Conservation (phyloP, 2,113 vertebrate genomes). For the Ammodramus savannarum region DNA sequence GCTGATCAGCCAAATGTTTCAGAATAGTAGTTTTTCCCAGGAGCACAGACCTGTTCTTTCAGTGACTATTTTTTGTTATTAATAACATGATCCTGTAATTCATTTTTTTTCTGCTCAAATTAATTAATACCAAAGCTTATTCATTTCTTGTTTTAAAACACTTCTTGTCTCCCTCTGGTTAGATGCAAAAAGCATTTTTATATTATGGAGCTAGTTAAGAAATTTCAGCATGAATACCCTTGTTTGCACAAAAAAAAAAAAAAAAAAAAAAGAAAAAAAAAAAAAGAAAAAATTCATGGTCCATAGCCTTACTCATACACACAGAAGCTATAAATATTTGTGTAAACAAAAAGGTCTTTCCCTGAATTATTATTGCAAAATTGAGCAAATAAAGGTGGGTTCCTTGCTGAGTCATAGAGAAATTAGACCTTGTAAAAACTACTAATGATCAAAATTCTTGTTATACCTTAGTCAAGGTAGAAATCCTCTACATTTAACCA, state of each 20-base stretch:
- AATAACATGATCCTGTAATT: neutral
- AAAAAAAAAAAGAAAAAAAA: neutral
- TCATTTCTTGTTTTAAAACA: neutral
- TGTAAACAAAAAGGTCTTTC: neutral
- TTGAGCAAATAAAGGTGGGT: neutral
- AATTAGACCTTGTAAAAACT: neutral
- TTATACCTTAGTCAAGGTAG: neutral
- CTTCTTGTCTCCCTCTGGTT: neutral
- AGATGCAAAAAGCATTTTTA: neutral
- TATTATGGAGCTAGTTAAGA: neutral
- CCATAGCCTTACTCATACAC: neutral
- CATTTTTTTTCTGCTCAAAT: neutral
- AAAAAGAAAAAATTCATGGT: no score
- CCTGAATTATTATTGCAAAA: neutral
- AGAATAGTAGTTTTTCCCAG: neutral
- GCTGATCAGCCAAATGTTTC: neutral
- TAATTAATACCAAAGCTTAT: neutral
- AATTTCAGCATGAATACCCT: neutral
- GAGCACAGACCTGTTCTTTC: neutral
- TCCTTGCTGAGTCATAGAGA: neutral
- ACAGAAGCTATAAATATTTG: neutral
- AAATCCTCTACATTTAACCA: neutral
- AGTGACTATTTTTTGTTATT: neutral
- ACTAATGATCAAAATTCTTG: neutral
- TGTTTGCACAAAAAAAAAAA: neutral